Base-by-base conservation (phyloP, 2,888 invertebrate genomes). In the Pristionchus maxplancki region DNA sequence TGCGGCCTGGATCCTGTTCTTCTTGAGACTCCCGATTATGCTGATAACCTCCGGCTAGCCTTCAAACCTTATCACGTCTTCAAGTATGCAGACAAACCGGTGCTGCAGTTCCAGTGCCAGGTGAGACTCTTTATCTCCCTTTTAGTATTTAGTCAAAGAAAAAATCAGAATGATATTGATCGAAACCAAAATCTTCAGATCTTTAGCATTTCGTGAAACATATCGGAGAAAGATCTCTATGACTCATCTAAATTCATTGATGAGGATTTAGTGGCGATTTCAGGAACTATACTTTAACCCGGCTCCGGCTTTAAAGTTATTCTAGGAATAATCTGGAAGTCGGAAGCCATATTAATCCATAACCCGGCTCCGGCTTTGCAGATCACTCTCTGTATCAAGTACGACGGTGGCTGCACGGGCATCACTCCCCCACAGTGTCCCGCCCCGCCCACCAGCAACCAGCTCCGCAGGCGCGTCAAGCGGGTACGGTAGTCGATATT, bases 41-140 rank as follows among this genome's bases (percentile, higher is more conserved):
- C 91, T 53, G 62, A 89, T 11, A 91, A 88, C 24, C 90, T 94
- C 11, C 91, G 94, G 11, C 89, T 94, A n/a, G 94, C 94, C 13
- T 91, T 92, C 40, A 94, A 92, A 85, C 93, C 94, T 5, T 93
- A 93, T 84, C 94, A 94, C 89, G 94, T 94, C 24, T 94, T 94
- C 91, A 94, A 94, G 87, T 94, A 94, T 89, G 94, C 94, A 44
- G 94, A 94, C 88, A 88, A 93, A 11, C 94, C 94, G 1, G 93
- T 94, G 20, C 90, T 94, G 9, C 93, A 94, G 87, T 94, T 94
- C 89, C 94, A 94, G 88, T 94, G 94, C 88, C 94, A 94, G 91
- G 93, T 93, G 40, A 6, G 44, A 11, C n/a, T n/a, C n/a, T n/a
- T n/a, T n/a, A n/a, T n/a, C n/a, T n/a, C n/a, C n/a, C 34, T 37